Conservation (phyloP, 23 tunicate species). For the Halocynthia roretzi region DNA sequence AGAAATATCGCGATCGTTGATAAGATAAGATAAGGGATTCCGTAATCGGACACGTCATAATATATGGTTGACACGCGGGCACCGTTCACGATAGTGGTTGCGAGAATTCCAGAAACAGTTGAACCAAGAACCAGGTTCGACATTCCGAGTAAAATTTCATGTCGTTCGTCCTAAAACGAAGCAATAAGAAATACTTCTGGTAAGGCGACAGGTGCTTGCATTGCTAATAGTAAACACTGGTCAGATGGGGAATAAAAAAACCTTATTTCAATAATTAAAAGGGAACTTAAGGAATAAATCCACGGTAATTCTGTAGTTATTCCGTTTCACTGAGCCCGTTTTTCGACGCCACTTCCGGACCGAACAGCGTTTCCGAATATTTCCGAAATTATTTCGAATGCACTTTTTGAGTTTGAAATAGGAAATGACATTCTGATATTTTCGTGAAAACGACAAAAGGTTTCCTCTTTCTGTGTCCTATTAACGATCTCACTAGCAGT, state of each 20-base stretch:
- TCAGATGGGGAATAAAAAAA: no score
- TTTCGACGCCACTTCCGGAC: constrained; percentile 47
- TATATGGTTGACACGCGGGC: constrained; percentile 27
- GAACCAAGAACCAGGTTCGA: constrained; percentile 30
- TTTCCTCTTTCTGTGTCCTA: no score
- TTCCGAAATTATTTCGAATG: constrained; percentile 20
- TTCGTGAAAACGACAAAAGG: no score
- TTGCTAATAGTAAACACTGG: background rate
- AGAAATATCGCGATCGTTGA: constrained; percentile 43
- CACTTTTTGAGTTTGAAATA: background rate
- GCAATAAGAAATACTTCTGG: background rate
- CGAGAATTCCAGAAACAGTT: constrained; percentile 43
- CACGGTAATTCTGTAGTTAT: no score
- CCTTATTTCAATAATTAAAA: no score
- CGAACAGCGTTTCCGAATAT: constrained; percentile 56
- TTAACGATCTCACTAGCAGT: no score
- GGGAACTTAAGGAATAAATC: no score
- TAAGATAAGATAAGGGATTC: constrained; percentile 50
- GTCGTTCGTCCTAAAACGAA: constrained; percentile 44
- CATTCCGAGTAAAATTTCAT: constrained; percentile 61
- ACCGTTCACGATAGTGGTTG: constrained; percentile 50
- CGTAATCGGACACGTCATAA: constrained; percentile 51
- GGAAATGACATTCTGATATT: no score
- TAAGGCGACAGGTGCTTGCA: no score
- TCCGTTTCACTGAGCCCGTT: background rate